These are phyloP conservation scores for Vipera ursinii DNA, from an alignment of 2,797 vertebrate genomes.

Conservation along the genomic window DNA sequence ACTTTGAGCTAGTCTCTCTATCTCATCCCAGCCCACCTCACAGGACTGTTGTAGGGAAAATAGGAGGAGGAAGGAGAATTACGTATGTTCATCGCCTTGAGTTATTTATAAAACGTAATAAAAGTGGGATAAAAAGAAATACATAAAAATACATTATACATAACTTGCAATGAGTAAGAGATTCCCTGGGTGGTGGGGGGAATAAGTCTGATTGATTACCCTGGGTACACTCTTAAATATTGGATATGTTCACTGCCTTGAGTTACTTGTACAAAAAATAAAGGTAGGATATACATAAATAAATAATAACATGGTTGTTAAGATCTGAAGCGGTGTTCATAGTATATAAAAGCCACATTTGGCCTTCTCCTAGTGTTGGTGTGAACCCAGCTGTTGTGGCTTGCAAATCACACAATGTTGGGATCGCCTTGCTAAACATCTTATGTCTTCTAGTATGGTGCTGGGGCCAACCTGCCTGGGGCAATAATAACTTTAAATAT, in stretches of 20 bases:
- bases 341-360: neutral
- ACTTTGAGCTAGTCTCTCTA: neutral
- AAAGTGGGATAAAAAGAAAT: no score
- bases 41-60: no score
- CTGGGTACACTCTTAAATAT: no score
- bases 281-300: neutral
- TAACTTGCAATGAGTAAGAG: no score
- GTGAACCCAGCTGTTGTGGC: neutral
- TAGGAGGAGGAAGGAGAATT: no score
- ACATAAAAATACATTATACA: no score
- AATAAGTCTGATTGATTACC: no score
- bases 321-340: neutral
- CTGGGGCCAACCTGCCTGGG: neutral
- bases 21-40: no score
- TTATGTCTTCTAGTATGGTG: neutral
- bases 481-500: neutral
- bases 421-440: neutral
- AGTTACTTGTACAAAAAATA: neutral
- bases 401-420: neutral
- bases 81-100: no score
- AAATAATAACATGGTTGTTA: neutral
- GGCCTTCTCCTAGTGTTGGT: neutral
- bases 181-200: no score
- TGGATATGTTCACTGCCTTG: neutral
- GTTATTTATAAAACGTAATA: no score